These are phyloP conservation scores for Semibalanus balanoides DNA, from an alignment of 1,140 invertebrate genomes.

Conservation along the genomic window DNA sequence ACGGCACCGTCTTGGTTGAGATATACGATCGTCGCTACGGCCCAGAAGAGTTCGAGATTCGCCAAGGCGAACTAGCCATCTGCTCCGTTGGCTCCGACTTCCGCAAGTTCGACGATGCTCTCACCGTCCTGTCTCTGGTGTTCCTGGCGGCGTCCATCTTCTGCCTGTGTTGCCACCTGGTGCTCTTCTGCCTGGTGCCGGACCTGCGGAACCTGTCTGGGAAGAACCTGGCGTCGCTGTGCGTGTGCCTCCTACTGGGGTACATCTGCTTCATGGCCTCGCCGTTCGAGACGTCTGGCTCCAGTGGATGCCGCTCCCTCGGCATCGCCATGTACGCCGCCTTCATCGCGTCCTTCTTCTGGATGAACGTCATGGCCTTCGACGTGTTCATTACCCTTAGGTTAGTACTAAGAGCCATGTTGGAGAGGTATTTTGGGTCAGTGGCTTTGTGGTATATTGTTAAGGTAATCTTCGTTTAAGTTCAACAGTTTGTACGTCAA, in stretches of 20 bases:
- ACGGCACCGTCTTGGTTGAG: background rate
- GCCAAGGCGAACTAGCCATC: background rate
- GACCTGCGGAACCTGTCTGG: constrained; percentile 38
- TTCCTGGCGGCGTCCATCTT: constrained; percentile 33
- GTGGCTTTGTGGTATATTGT: too few species aligned
- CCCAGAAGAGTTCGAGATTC: background rate
- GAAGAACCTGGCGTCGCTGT: constrained; percentile 37
- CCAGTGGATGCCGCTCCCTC: constrained; percentile 34
- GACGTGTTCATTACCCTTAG: constrained; percentile 61
- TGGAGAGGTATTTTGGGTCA: too few species aligned
- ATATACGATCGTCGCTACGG: background rate
- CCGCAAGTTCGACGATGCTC: background rate
- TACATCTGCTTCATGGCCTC: constrained; percentile 35
- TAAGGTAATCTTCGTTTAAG: too few species aligned
- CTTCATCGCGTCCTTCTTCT: constrained; percentile 85
- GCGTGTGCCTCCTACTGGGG: constrained; percentile 32
- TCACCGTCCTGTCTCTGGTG: background rate
- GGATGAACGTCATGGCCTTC: constrained; percentile 91
- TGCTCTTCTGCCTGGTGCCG: constrained; percentile 32
- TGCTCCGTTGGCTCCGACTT: background rate
- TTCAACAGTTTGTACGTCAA: too few species aligned
- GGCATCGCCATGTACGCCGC: constrained; percentile 79
- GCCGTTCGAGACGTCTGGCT: constrained; percentile 24
- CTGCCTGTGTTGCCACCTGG: constrained; percentile 34
- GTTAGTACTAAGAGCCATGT: constrained; percentile 22